Evolutionary conservation across 2,888 invertebrate genomes (phyloP).

Genomic region (Ormyrus pomaceus): DNA sequence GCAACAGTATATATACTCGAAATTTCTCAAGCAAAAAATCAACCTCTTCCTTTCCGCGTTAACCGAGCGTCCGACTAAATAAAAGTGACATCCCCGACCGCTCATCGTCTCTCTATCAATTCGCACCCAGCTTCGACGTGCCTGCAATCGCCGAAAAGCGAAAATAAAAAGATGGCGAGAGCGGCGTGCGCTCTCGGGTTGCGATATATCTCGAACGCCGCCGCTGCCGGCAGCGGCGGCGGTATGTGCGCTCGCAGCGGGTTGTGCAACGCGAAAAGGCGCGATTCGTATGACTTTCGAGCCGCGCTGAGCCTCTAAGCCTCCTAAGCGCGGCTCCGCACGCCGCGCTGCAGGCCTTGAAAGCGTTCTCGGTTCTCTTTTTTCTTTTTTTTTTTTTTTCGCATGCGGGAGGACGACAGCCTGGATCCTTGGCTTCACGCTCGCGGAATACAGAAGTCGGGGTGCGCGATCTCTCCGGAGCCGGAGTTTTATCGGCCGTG

Average conservation of each 20-base stretch:
- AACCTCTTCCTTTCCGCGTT: too few species aligned
- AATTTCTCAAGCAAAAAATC: too few species aligned
- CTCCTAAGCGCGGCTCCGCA: too few species aligned
- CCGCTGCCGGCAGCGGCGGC: neutral
- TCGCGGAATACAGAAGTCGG: too few species aligned
- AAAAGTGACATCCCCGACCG: too few species aligned
- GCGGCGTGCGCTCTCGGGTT: too few species aligned
- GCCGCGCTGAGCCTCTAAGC: neutral
- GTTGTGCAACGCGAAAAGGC: slow-evolving; percentile 42
- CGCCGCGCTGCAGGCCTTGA: neutral
- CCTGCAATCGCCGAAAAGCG: slow-evolving; percentile 1
- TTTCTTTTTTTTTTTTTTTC: neutral
- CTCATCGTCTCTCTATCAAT: too few species aligned
- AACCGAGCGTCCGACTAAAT: too few species aligned
- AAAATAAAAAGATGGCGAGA: slow-evolving; percentile 17
- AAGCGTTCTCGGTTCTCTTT: neutral
- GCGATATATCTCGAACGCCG: too few species aligned
- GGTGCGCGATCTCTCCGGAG: neutral
- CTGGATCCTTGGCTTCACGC: too few species aligned
- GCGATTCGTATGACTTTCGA: slow-evolving; percentile 43
- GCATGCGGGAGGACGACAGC: too few species aligned
- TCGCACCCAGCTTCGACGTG: neutral
- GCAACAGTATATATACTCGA: too few species aligned
- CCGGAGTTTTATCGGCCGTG: neutral
- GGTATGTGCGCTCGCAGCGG: neutral